Percentiles rank a stretch among this genome's conserved stretches.
Evolutionary conservation across 1,140 invertebrate genomes (phyloP).

Genomic region (Drosophila grimshawi): DNA sequence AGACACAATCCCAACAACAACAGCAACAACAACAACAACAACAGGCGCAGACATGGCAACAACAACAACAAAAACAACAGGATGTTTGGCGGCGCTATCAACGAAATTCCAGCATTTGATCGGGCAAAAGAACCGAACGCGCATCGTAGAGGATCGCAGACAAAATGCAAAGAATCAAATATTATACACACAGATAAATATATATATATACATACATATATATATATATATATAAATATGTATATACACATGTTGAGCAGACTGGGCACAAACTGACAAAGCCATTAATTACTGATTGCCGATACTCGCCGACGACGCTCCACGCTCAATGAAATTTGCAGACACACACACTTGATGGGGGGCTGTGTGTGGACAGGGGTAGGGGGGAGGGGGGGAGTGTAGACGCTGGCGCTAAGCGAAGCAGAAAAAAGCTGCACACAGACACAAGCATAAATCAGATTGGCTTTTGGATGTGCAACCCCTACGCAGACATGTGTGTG

Average conservation of each 20-base stretch:
- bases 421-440: constrained; percentile 48
- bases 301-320: constrained; percentile 51
- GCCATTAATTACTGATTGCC: constrained; percentile 81
- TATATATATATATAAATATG: constrained; percentile 17
- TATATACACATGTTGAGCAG: constrained; percentile 53
- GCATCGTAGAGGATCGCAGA: constrained; percentile 63
- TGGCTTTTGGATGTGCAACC: constrained; percentile 1
- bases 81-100: constrained; percentile 81
- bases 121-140: constrained; percentile 35
- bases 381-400: neutral
- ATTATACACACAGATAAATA: neutral
- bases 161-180: constrained; percentile 79
- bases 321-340: constrained; percentile 66
- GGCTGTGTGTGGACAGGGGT: too few relatives aligned
- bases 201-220: neutral
- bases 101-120: constrained; percentile 80
- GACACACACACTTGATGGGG: constrained; percentile 6
- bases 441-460: constrained; percentile 62
- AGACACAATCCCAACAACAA: constrained; percentile 57
- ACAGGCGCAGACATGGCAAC: constrained; percentile 35
- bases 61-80: constrained; percentile 59
- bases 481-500: constrained; percentile 17
- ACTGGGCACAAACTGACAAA: constrained; percentile 58
- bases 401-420: constrained; percentile 70
- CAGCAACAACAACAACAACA: constrained; percentile 39